phyloP scores from a whole-genome alignment of 2,888 invertebrate genomes.

The Encarsia formosa region DNA sequence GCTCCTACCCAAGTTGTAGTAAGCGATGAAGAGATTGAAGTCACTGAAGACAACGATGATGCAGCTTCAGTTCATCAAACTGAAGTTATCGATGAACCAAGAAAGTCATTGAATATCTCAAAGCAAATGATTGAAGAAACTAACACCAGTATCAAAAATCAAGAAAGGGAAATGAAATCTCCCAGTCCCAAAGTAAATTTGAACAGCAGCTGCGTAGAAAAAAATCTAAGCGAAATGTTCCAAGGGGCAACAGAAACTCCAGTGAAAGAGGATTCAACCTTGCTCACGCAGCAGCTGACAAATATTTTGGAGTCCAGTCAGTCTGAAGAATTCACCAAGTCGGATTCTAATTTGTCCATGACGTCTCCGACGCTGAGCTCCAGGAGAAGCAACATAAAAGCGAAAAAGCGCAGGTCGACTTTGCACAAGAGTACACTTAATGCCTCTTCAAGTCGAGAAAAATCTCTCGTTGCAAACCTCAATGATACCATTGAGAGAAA shows the following conservation, averaged over 20 bases:
- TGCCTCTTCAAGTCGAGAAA: background rate
- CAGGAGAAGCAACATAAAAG: background rate
- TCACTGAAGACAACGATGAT: background rate
- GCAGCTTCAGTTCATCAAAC: background rate
- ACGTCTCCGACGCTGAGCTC: conserved; percentile 17
- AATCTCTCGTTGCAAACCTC: background rate
- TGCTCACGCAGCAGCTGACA: conserved; percentile 40
- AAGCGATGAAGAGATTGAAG: background rate
- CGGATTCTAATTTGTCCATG: background rate
- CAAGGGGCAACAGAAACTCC: conserved; percentile 28
- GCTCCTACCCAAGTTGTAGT: conserved; percentile 4
- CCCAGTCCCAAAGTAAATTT: conserved; percentile 6
- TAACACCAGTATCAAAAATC: conserved; percentile 7
- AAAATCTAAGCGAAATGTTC: conserved; percentile 38
- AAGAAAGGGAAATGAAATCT: too few relatives aligned
- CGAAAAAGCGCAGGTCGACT: background rate
- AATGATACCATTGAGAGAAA: conserved; percentile 24
- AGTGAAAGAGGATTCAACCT: conserved; percentile 24
- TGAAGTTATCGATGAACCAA: background rate
- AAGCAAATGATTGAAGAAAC: conserved; percentile 10
- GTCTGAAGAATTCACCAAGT: background rate
- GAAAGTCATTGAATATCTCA: conserved; percentile 1
- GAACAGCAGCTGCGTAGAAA: conserved; percentile 34
- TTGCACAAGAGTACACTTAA: background rate
- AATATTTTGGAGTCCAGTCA: conserved; percentile 36